These are phyloP conservation scores for Caiman crocodilus DNA, from an alignment of 2,797 vertebrate species.

Conservation along the genomic window DNA sequence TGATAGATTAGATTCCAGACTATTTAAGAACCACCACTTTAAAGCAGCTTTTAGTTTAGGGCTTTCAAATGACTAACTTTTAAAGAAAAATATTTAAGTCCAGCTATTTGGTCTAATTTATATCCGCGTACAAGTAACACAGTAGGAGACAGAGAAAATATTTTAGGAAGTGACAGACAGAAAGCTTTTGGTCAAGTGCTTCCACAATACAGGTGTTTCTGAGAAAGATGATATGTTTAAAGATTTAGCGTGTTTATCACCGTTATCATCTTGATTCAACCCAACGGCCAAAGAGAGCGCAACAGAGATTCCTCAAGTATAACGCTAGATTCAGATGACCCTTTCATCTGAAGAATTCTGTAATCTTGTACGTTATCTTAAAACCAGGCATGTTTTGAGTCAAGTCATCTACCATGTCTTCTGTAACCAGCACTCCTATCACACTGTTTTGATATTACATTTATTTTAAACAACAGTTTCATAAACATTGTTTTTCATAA, in stretches of 20 bases:
- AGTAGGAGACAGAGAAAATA: not conserved
- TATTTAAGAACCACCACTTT: not conserved
- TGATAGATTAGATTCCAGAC: not conserved
- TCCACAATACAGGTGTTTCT: not conserved
- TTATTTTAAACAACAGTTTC: conserved; percentile 2
- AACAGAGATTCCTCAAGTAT: not conserved
- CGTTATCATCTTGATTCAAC: not conserved
- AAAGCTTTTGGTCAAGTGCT: not conserved
- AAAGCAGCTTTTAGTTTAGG: not conserved
- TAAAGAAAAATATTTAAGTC: not conserved
- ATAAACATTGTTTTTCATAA: not conserved
- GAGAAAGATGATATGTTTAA: not conserved
- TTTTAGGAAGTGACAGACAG: not conserved
- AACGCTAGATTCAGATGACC: not conserved
- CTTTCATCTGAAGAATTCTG: not conserved
- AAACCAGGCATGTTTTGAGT: not conserved
- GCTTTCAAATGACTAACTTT: not conserved
- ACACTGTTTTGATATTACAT: not conserved
- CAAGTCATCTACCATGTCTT: not conserved
- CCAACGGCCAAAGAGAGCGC: not conserved
- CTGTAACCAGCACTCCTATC: not conserved
- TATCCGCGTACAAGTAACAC: not conserved
- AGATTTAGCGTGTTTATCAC: conserved; percentile 17
- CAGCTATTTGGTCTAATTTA: not conserved
- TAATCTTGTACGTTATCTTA: not conserved